Evolutionary conservation across 2,797 vertebrate genomes (phyloP).

Genomic region (Philypnodon macrostomus): DNA sequence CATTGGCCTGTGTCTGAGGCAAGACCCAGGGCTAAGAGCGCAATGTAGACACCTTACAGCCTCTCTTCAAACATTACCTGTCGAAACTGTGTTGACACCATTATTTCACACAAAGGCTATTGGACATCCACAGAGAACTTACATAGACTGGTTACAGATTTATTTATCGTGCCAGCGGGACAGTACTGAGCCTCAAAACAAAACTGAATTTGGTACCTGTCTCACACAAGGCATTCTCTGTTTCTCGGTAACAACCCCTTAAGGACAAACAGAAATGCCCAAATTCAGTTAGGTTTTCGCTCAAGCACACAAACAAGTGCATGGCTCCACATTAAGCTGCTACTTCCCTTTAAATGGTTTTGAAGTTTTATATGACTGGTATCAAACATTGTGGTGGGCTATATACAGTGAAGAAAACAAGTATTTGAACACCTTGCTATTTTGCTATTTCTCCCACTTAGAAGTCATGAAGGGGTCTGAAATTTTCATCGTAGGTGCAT

Average conservation of each 20-base stretch:
- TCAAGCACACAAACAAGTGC: not conserved
- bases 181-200: not conserved
- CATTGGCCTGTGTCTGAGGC: slow-evolving; percentile 28
- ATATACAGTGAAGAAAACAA: no score
- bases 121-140: slow-evolving; percentile 1
- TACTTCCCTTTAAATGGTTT: no score
- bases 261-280: not conserved
- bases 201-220: slow-evolving; percentile 4
- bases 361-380: no score
- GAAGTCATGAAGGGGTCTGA: no score
- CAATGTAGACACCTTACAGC: slow-evolving; percentile 48
- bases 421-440: no score
- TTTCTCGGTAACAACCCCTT: not conserved
- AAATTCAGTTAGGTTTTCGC: slow-evolving; percentile 6
- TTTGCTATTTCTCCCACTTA: no score
- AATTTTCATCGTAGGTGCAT: no score
- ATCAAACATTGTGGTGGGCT: no score
- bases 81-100: slow-evolving; percentile 3
- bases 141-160: slow-evolving; percentile 7
- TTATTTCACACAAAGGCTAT: slow-evolving; percentile 5
- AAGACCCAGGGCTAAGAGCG: slow-evolving; percentile 34
- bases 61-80: slow-evolving; percentile 11
- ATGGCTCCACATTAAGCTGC: no score
- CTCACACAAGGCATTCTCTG: not conserved
- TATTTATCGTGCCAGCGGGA: slow-evolving; percentile 5